Conservation (phyloP, 2,797 vertebrate genomes). For the Bovichtus diacanthus region DNA sequence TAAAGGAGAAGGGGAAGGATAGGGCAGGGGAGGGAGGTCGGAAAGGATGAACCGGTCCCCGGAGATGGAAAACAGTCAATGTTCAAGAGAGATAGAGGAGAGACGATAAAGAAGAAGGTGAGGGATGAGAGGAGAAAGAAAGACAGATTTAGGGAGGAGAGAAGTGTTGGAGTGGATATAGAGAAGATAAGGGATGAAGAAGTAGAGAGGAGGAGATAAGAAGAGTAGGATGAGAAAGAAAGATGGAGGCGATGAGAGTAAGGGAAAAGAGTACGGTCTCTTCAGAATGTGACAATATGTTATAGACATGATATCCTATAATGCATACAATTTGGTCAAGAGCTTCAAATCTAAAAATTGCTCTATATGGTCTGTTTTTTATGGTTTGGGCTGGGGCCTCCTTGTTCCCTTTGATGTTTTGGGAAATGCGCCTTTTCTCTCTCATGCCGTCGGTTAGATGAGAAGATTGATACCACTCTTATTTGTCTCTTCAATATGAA, state of each 20-base stretch:
- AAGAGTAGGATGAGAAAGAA: neutral
- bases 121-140: neutral
- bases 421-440: accelerated
- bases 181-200: conserved; percentile 12
- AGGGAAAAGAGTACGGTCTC: neutral
- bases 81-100: neutral
- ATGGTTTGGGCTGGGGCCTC: neutral
- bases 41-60: neutral
- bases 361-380: neutral
- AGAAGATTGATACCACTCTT: neutral
- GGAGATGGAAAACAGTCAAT: conserved; percentile 9
- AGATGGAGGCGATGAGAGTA: neutral
- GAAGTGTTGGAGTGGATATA: too few species aligned
- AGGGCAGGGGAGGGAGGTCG: neutral
- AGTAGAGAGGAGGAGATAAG: neutral
- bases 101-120: neutral
- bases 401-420: neutral
- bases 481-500: neutral
- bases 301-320: neutral
- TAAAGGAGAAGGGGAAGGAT: conserved; percentile 9
- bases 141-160: neutral
- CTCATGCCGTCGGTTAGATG: neutral
- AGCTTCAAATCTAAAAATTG: neutral
- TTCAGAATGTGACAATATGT: neutral
- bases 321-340: neutral